These are phyloP conservation scores for Microctonus hyperodae DNA, from an alignment of 2,888 invertebrate genomes.

Conservation along the genomic window DNA sequence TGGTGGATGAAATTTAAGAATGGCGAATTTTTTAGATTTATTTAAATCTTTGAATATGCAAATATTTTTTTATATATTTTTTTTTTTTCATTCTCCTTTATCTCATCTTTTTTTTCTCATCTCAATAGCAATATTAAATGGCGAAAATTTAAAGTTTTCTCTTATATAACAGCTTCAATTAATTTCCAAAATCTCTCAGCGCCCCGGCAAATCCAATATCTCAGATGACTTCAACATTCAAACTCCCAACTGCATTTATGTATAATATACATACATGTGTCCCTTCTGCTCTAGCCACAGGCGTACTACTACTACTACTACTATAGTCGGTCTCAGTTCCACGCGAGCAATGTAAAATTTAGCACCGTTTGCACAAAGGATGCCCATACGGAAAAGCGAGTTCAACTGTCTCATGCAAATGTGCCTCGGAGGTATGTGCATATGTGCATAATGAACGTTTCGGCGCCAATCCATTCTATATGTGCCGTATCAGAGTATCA, in stretches of 20 bases:
- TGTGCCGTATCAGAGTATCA: slow-evolving; percentile 16
- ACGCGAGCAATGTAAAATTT: slow-evolving; percentile 42
- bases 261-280: background rate
- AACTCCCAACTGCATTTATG: background rate
- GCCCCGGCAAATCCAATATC: background rate
- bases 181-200: background rate
- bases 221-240: background rate
- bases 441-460: slow-evolving; percentile 21
- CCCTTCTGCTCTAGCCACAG: slow-evolving; percentile 12
- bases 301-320: slow-evolving; percentile 18
- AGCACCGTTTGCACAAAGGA: slow-evolving; percentile 44
- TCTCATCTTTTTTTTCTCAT: background rate
- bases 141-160: background rate
- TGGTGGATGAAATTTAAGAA: background rate
- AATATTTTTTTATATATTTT: background rate
- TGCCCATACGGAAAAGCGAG: slow-evolving; percentile 35
- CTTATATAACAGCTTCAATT: background rate
- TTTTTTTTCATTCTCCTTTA: background rate
- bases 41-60: background rate
- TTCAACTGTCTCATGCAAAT: slow-evolving; percentile 43
- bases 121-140: background rate
- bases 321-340: slow-evolving; percentile 27
- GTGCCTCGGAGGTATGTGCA: slow-evolving; percentile 30
- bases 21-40: background rate
- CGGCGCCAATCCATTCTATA: slow-evolving; percentile 3